These are phyloP conservation scores for Pheosia gnoma DNA, from an alignment of 2,888 invertebrate species.

Conservation along the genomic window DNA sequence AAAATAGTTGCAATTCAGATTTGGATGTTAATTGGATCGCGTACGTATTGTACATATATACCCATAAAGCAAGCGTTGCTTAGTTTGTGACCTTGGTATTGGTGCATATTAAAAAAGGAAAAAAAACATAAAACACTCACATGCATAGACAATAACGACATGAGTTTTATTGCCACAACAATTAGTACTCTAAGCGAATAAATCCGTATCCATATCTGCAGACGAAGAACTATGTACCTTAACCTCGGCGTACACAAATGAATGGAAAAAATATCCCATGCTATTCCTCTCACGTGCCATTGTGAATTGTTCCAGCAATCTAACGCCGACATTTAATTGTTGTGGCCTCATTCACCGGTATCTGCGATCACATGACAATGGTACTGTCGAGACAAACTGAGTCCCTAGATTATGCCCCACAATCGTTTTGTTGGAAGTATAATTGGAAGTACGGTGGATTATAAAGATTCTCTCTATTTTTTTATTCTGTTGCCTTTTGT, in stretches of 20 bases:
- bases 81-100: too few species aligned
- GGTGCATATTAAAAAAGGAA: too few species aligned
- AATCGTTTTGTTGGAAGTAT: constrained; percentile 23
- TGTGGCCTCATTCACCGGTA: constrained; percentile 68
- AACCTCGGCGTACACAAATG: constrained; percentile 46
- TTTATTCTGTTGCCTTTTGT: too few species aligned
- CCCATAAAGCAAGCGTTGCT: too few species aligned
- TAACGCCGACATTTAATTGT: constrained; percentile 72
- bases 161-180: constrained; percentile 37
- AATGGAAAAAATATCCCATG: constrained; percentile 68
- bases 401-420: constrained; percentile 26
- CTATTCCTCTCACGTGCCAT: constrained; percentile 77
- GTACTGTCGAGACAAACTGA: constrained; percentile 29
- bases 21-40: too few species aligned
- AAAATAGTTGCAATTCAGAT: too few species aligned
- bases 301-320: constrained; percentile 72
- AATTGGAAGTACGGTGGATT: not conserved
- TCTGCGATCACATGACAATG: constrained; percentile 69
- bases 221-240: constrained; percentile 40
- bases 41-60: too few species aligned
- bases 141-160: too few species aligned
- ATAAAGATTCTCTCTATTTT: too few species aligned
- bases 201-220: constrained; percentile 38
- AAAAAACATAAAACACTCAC: too few species aligned
- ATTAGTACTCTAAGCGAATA: constrained; percentile 45